Conservation (phyloP, 53 echinoderm and acorn worm species). For the Zoroaster sp. region DNA sequence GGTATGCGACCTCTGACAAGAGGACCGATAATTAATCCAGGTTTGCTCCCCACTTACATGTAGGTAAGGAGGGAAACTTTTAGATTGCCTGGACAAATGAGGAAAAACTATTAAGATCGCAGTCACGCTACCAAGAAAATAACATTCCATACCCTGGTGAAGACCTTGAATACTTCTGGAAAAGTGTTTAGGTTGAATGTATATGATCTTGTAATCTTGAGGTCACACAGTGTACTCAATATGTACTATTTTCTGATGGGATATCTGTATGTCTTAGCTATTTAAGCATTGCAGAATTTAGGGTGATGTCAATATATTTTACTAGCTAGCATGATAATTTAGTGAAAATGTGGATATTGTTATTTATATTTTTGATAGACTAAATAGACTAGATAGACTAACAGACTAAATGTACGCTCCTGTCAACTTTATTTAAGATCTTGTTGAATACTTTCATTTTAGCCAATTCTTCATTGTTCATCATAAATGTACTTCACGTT, state of each 20-base stretch:
- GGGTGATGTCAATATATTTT: not conserved
- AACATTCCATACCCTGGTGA: not conserved
- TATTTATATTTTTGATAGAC: no score
- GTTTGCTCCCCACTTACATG: not conserved
- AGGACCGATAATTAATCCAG: not conserved
- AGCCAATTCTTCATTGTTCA: no score
- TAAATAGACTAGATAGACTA: no score
- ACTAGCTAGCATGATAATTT: not conserved
- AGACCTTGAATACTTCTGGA: not conserved
- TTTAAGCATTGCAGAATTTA: no score
- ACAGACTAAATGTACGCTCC: no score
- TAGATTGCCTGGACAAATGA: no score
- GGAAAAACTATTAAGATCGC: not conserved
- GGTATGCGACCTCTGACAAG: not conserved
- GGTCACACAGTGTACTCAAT: not conserved
- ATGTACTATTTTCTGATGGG: not conserved
- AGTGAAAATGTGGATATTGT: no score
- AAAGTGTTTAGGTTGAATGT: not conserved
- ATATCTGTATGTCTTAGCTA: no score
- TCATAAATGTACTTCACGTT: no score
- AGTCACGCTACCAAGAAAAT: not conserved
- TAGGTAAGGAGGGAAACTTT: not conserved
- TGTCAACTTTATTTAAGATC: no score
- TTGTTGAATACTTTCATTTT: no score
- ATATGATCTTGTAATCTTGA: not conserved